Base-by-base conservation (phyloP, 2,113 vertebrate species). In the Perca flavescens region DNA sequence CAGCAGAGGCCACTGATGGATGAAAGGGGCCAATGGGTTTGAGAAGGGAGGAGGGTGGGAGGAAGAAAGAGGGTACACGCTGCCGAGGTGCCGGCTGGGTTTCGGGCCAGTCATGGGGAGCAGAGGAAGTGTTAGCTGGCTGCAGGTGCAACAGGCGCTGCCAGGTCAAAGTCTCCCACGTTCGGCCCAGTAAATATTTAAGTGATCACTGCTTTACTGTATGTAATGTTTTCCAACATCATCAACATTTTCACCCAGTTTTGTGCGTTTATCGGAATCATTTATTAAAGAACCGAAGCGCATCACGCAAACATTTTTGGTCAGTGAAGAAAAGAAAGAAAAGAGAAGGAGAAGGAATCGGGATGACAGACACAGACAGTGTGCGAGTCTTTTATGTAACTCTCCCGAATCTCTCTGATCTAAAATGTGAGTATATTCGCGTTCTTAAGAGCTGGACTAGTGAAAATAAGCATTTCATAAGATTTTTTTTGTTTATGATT, bases 1-100 rank as follows among this genome's bases (percentile, higher is more conserved):
- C 83, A 88, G 85, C 9, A 61, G 34, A 88, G 86, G 77, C 82
- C 82, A 85, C 75, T 86, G 82, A 88, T 28, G 79, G 89, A 88
- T 85, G 79, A 94, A 92, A 88, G 46, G 58, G 64, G 40, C 56
- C 4, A 25, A 25, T 0, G 66, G 77, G 74, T 77, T 43, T 70
- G 68, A 64, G 46, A 63, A 22, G 56, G 19, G 61, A 84, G 56
- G 53, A 54, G 72, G 34, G 34, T 10, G 85, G 57, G 49, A 66
- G 86, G 81, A 83, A 81, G 84, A 93, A 89, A 92, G 86, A 86
- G 68, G 77, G 66, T n/a, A 77, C 80, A 83, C 80, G 81, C 49
- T 71, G 85, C 56, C 2, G 61, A 83, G 63, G 53, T 73, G 46
- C 50, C 40, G 56, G 62, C 81, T 57, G 21, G 69, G 17, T 68